phyloP scores from a whole-genome alignment of 2,888 invertebrate species.

The Germaria angustata region DNA sequence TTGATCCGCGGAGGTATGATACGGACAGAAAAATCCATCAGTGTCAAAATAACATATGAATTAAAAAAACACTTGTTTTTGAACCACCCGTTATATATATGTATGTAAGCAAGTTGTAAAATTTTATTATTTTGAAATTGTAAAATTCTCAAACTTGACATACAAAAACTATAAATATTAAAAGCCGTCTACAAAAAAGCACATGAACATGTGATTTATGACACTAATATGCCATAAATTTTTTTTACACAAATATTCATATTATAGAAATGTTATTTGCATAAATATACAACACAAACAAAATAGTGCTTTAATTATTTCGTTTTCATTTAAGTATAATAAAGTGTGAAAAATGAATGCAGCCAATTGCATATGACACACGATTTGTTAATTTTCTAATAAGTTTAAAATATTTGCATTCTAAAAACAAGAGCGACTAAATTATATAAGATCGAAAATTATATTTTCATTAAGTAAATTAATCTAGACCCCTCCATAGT shows the following conservation, averaged over 20 bases:
- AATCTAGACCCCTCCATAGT: too few species aligned
- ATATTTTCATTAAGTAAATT: too few species aligned
- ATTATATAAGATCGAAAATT: background rate
- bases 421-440: background rate
- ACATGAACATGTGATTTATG: conserved; percentile 62
- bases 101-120: too few species aligned
- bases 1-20: too few species aligned
- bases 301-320: conserved; percentile 51
- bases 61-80: too few species aligned
- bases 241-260: background rate
- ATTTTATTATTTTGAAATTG: too few species aligned
- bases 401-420: background rate
- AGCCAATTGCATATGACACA: conserved; percentile 53
- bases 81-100: too few species aligned
- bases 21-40: too few species aligned
- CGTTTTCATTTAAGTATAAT: background rate
- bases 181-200: background rate
- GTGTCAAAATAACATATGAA: too few species aligned
- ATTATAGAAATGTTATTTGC: background rate
- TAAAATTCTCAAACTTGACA: conserved; percentile 19
- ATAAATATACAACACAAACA: conserved; percentile 2
- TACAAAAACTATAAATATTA: conserved; percentile 26
- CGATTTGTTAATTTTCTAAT: conserved; percentile 25
- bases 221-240: conserved; percentile 39
- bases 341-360: conserved; percentile 38